A percentile compares a stretch with the other conserved stretches of the same genome.
phyloP scores from a whole-genome alignment of 2,113 vertebrate genomes.

The Oreochromis spilurus region DNA sequence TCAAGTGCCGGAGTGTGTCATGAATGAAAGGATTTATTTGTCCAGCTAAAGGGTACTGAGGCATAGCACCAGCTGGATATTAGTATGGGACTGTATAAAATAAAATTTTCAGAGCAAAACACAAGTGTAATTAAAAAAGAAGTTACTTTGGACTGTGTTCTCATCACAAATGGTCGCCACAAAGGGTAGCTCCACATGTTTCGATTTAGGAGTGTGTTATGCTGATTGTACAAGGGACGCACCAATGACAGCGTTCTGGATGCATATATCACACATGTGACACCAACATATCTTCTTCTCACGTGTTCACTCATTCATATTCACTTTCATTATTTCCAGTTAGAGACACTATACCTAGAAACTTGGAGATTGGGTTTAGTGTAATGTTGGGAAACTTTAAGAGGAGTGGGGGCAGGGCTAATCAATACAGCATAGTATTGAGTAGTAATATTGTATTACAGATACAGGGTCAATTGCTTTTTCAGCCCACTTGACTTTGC shows the following conservation, averaged over 20 bases:
- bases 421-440: neutral
- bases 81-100: neutral
- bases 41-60: constrained; percentile 4
- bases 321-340: neutral
- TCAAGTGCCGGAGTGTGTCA: constrained; percentile 1
- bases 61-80: neutral
- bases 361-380: neutral
- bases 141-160: neutral
- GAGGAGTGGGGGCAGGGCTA: neutral
- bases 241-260: neutral
- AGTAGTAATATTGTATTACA: neutral
- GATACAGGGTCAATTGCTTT: neutral
- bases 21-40: neutral
- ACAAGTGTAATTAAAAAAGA: neutral
- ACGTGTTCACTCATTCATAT: neutral
- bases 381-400: neutral
- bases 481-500: neutral
- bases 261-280: neutral
- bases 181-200: neutral
- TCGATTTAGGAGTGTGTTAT: neutral
- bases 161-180: neutral
- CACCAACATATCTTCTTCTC: neutral
- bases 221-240: neutral
- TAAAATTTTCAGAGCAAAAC: neutral
- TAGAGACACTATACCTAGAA: neutral